These are phyloP conservation scores for Cinclus cinclus DNA, from an alignment of 2,113 vertebrate genomes.

Conservation along the genomic window DNA sequence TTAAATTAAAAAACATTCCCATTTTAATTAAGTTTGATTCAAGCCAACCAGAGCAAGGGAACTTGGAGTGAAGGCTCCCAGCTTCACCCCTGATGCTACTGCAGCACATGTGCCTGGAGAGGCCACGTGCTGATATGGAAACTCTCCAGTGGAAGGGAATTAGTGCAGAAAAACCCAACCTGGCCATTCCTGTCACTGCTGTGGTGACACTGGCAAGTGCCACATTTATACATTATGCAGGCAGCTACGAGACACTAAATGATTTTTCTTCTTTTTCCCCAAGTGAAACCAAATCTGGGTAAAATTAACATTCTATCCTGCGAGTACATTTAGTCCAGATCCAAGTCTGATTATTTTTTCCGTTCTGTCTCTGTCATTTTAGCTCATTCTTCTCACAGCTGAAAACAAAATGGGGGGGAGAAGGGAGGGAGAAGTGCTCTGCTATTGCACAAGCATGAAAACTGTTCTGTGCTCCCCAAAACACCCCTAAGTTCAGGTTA, in stretches of 20 bases:
- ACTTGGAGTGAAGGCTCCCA: neutral
- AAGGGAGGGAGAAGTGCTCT: neutral
- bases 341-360: constrained; percentile 47
- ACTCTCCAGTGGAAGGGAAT: neutral
- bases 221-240: neutral
- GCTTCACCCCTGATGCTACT: neutral
- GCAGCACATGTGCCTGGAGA: neutral
- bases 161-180: neutral
- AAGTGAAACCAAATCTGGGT: constrained; percentile 36
- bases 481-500: neutral
- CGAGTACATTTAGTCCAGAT: constrained; percentile 30
- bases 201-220: neutral
- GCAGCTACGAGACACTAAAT: neutral
- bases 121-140: neutral
- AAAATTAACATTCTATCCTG: constrained; percentile 39
- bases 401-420: fast-evolving
- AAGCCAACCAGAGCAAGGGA: neutral
- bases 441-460: neutral
- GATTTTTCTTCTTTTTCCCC: neutral
- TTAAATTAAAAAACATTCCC: neutral
- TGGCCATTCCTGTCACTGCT: neutral
- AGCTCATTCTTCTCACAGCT: neutral
- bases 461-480: neutral
- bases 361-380: constrained; percentile 27
- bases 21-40: neutral